A percentile compares a stretch with the other conserved stretches of the same genome.
These are phyloP conservation scores for Erebia palarica DNA, from an alignment of 2,888 invertebrate species.

Conservation along the genomic window DNA sequence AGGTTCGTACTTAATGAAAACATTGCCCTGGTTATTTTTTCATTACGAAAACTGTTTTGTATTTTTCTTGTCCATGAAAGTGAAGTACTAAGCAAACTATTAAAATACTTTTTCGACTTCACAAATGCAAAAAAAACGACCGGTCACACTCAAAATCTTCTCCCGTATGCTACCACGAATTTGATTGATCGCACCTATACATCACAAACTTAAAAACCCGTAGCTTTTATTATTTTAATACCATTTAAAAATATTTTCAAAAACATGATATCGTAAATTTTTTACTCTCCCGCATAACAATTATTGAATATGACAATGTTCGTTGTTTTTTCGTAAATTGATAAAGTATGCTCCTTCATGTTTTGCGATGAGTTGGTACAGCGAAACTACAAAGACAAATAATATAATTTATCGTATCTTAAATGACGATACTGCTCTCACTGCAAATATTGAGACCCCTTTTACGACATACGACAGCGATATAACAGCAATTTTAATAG, in stretches of 20 bases:
- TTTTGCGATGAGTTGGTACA: conserved; percentile 31
- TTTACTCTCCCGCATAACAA: conserved; percentile 20
- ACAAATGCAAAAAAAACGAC: not conserved
- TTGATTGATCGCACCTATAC: conserved; percentile 7
- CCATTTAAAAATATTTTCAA: conserved; percentile 12
- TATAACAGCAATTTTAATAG: not conserved
- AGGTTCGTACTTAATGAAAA: no score
- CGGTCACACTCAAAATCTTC: not conserved
- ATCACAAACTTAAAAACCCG: not conserved
- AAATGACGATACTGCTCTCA: conserved; percentile 24
- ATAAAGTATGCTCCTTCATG: conserved; percentile 25
- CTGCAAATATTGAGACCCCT: conserved; percentile 3
- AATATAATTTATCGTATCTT: conserved; percentile 35
- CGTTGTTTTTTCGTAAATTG: conserved; percentile 20
- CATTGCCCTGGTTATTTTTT: no score
- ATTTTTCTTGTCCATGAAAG: no score
- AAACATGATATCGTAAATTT: conserved; percentile 27
- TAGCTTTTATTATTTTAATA: conserved; percentile 15
- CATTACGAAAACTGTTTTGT: no score
- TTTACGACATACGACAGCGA: not conserved
- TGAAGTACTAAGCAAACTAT: no score
- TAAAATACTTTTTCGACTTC: not conserved
- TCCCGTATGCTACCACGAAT: not conserved
- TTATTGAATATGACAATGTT: conserved; percentile 32
- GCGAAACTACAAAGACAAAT: conserved; percentile 29